Base-by-base conservation (phyloP, 2,113 vertebrate species). In the Daphoenositta chrysoptera region DNA sequence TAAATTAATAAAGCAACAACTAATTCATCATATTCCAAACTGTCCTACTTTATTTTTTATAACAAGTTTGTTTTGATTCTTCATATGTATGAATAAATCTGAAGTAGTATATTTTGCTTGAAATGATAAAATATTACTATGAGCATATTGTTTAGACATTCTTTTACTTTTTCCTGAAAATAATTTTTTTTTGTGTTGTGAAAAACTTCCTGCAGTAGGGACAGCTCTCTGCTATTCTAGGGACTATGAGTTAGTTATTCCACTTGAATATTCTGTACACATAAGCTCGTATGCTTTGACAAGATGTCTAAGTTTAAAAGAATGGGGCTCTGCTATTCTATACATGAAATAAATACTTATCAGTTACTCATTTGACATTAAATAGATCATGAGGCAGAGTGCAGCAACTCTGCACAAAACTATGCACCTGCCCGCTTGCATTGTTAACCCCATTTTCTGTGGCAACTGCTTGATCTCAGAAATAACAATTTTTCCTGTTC, bases 381-480 rank as follows among this genome's bases (percentile, higher is more conserved):
- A 71, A 78, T 37, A 77, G 30, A 65, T 3, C 10, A 30, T 6
- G 7, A 1, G 0, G 42, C 42, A 61, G 61, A 61, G 14, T 45
- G 9, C 26, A 92, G 30, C 11, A 57, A 9, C 75, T 45, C 48
- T 53, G 11, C 40, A 76, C 23, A 53, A 61, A 60, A 17, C 4
- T 23, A 11, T 40, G 21, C 33, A 18, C 13, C 6, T 72, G 23
- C 19, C 7, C 0, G 0, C 28, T 87, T 69, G 13, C 18, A 21
- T 22, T 51, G 42, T 39, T 13, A 93, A 66, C 10, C 11, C 10
- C 7, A 8, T 66, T 63, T 85, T 77, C 42, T 54, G 16, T 54
- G 37, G 18, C 16, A 90, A 47, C 63, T 73, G 4, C 30, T 79
- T 58, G 11, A 73, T 13, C 17, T 66, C 35, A 63, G 7, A 45